Evolutionary conservation across 2,797 vertebrate species (phyloP).

Genomic region (Leontopithecus rosalia): DNA sequence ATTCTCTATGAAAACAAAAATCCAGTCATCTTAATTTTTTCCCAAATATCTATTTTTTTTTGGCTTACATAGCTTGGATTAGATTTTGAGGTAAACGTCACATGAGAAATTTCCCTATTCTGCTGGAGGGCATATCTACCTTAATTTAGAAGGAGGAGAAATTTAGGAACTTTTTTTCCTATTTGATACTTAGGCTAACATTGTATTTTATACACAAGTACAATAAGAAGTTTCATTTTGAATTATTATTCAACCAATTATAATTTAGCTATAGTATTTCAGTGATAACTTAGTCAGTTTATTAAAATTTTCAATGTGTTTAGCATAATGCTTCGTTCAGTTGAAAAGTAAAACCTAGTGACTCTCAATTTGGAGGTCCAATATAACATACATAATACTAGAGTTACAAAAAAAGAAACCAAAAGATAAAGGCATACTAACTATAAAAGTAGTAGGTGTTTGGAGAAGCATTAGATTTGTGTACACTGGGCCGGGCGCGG

Average conservation of each 20-base stretch:
- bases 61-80: not conserved
- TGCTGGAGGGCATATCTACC: not conserved
- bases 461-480: not conserved
- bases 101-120: not conserved
- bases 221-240: not conserved
- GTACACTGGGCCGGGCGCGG: not conserved
- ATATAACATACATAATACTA: not conserved
- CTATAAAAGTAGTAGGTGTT: not conserved
- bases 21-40: not conserved
- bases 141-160: conserved; percentile 21
- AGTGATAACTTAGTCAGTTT: not conserved
- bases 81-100: not conserved
- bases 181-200: not conserved
- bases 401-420: not conserved
- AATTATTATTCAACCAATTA: not conserved
- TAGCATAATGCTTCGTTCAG: not conserved
- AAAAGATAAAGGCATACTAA: not conserved
- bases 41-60: not conserved
- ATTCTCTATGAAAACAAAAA: not conserved
- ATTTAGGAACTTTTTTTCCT: not conserved
- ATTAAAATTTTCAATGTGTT: not conserved
- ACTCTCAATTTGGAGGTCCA: not conserved
- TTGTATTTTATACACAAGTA: not conserved
- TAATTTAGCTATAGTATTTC: not conserved
- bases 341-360: not conserved